Conservation (phyloP, 2,888 invertebrate genomes). For the Boloria euphrosyne region DNA sequence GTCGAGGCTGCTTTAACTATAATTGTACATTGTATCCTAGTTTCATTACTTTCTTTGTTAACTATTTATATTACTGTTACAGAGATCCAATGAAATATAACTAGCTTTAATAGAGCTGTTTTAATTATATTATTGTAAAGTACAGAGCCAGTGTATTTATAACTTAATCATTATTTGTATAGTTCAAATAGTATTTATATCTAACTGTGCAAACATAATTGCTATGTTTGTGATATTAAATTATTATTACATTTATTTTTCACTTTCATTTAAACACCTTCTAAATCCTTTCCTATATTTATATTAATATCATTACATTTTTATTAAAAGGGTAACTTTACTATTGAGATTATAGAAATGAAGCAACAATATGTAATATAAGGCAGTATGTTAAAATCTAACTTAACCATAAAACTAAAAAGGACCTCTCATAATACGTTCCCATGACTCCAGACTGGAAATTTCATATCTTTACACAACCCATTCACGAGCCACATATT, state of each 20-base stretch:
- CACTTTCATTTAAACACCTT: slow-evolving; percentile 45
- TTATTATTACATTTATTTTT: slow-evolving; percentile 70
- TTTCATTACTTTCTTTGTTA: slow-evolving; percentile 79
- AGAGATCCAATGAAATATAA: slow-evolving; percentile 73
- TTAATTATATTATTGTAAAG: slow-evolving; percentile 78
- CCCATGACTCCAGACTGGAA: slow-evolving; percentile 71
- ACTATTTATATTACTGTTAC: slow-evolving; percentile 80
- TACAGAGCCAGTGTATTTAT: slow-evolving; percentile 81
- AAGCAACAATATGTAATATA: no score
- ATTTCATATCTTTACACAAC: slow-evolving; percentile 78
- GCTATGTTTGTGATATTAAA: slow-evolving; percentile 78
- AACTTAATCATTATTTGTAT: slow-evolving; percentile 80
- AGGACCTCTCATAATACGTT: slow-evolving; percentile 46
- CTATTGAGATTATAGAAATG: no score
- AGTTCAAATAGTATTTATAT: slow-evolving; percentile 79
- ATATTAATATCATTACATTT: slow-evolving; percentile 25
- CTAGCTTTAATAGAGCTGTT: slow-evolving; percentile 77
- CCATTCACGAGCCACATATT: slow-evolving; percentile 76
- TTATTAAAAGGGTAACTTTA: no score
- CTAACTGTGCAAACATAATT: slow-evolving; percentile 64
- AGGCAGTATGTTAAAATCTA: background rate
- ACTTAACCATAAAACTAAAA: slow-evolving; percentile 4
- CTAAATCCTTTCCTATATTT: background rate
- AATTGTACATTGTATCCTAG: slow-evolving; percentile 62
- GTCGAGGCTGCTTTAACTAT: slow-evolving; percentile 60